Percentiles rank a stretch among this genome's conserved stretches.
Conservation (phyloP, 2,113 vertebrate genomes). For the Cairina moschata region DNA sequence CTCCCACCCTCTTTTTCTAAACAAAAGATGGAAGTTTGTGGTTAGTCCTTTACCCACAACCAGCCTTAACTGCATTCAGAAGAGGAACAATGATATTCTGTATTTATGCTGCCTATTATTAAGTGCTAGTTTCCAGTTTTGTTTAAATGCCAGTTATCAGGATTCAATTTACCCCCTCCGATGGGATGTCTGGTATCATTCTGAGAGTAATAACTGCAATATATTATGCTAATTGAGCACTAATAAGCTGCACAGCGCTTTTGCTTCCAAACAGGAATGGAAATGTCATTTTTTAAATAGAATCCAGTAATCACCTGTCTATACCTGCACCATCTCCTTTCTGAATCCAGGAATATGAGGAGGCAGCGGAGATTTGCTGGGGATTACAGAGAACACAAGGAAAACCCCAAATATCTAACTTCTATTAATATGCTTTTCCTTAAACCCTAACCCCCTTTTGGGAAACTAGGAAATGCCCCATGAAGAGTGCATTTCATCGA, state of each 20-base stretch:
- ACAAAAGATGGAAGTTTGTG: background rate
- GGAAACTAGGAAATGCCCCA: constrained; percentile 20
- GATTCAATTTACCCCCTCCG: constrained; percentile 59
- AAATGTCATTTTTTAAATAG: constrained; percentile 38
- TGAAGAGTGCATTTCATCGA: background rate
- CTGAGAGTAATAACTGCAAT: constrained; percentile 67
- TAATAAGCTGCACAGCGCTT: constrained; percentile 59
- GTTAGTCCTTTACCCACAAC: constrained; percentile 8
- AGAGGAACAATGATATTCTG: background rate
- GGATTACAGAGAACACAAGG: background rate
- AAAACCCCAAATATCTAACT: background rate
- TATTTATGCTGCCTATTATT: constrained; percentile 48
- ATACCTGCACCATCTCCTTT: background rate
- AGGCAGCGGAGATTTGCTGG: background rate
- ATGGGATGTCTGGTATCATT: constrained; percentile 60
- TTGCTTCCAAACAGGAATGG: constrained; percentile 52
- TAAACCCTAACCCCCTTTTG: background rate
- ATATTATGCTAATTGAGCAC: constrained; percentile 63
- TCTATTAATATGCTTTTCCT: background rate
- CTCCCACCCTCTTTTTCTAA: background rate
- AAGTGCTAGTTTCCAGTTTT: constrained; percentile 55
- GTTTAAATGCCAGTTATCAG: constrained; percentile 65
- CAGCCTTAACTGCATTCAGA: background rate
- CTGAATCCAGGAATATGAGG: background rate
- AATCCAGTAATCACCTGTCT: constrained; percentile 9